phyloP scores from a whole-genome alignment of 2,113 vertebrate species.

The Balaeniceps rex region DNA sequence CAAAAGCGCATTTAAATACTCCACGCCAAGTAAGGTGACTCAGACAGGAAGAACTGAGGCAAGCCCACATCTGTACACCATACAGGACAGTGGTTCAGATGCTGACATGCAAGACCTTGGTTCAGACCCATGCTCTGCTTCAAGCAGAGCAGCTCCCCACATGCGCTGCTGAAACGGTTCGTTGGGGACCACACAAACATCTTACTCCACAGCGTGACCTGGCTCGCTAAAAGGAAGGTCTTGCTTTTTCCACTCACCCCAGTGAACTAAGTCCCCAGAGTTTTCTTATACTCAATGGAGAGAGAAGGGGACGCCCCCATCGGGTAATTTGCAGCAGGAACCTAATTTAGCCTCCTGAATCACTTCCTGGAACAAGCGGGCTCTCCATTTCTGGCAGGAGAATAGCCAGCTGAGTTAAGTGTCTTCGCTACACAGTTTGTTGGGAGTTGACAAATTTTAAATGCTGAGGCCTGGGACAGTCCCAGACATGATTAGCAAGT shows the following conservation, averaged over 20 bases:
- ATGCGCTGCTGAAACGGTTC: not conserved
- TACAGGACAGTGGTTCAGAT: not conserved
- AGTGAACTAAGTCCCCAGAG: not conserved
- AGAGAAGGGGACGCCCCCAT: not conserved
- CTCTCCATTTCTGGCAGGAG: not conserved
- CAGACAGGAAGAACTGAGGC: not conserved
- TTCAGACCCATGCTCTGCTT: not conserved
- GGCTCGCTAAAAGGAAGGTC: not conserved
- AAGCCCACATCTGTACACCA: not conserved
- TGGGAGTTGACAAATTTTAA: not conserved
- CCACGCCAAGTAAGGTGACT: not conserved
- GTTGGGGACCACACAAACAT: not conserved
- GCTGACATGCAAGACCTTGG: not conserved
- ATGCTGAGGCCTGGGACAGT: not conserved
- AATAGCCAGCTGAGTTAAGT: not conserved
- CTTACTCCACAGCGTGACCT: not conserved
- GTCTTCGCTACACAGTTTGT: rapidly evolving
- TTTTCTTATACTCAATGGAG: not conserved
- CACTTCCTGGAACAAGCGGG: not conserved
- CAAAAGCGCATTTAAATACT: not conserved
- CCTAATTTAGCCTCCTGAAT: not conserved
- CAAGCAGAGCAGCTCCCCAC: not conserved
- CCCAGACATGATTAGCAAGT: not conserved
- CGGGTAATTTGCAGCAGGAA: not conserved
- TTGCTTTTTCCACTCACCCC: not conserved